Conservation (phyloP, 92 coral and sea anemone species). For the Epizoanthus ramosus region DNA sequence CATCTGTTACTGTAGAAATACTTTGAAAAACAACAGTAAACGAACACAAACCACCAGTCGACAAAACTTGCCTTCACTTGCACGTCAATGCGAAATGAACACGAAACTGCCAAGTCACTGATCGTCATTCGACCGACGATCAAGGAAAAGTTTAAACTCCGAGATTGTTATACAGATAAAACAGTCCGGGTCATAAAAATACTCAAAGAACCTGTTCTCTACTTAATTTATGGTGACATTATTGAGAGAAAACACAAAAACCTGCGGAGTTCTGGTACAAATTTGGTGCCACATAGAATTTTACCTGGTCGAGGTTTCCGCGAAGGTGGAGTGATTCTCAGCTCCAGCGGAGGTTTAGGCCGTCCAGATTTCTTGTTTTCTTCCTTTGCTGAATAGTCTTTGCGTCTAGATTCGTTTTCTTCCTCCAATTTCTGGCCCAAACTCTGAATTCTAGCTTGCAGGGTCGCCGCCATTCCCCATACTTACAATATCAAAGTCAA, state of each 20-base stretch:
- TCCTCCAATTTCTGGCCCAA: conserved; percentile 86
- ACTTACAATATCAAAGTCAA: conserved; percentile 70
- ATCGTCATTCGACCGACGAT: neutral
- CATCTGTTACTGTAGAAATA: neutral
- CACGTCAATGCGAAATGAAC: conserved; percentile 23
- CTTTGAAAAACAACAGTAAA: conserved; percentile 5
- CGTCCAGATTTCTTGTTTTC: conserved; percentile 63
- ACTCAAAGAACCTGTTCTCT: conserved; percentile 35
- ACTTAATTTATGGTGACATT: conserved; percentile 29
- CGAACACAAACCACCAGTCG: conserved; percentile 21
- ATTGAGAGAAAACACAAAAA: conserved; percentile 46
- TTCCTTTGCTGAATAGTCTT: conserved; percentile 59
- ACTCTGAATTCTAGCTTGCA: conserved; percentile 89
- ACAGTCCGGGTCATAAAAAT: conserved; percentile 38
- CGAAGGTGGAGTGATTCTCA: conserved; percentile 66
- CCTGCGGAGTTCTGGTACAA: conserved; percentile 48
- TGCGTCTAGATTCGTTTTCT: conserved; percentile 81
- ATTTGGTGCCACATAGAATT: conserved; percentile 73
- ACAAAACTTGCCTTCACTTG: conserved; percentile 11
- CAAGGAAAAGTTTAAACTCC: neutral
- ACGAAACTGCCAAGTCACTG: conserved; percentile 20
- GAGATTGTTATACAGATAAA: neutral
- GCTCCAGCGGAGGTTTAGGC: conserved; percentile 69
- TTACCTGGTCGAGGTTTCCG: conserved; percentile 86
- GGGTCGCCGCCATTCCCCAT: conserved; percentile 93